Percentiles rank a stretch among this genome's conserved stretches.
These are phyloP conservation scores for Charadrius vociferus DNA, from an alignment of 2,113 vertebrate species.

Conservation along the genomic window DNA sequence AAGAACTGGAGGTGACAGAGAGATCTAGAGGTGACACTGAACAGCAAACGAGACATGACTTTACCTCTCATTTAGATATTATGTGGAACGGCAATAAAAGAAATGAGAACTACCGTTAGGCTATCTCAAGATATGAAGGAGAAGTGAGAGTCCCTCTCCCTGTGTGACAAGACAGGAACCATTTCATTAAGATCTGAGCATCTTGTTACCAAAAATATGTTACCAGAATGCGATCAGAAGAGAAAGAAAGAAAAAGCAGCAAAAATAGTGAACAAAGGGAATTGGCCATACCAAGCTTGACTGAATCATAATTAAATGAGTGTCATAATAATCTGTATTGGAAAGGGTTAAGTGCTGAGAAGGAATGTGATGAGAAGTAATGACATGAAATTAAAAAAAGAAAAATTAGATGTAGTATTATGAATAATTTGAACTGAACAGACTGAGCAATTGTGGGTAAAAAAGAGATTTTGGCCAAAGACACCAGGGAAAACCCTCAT, in stretches of 20 bases:
- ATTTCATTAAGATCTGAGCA: constrained; percentile 3
- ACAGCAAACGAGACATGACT: neutral
- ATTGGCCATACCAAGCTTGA: neutral
- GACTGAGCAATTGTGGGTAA: constrained; percentile 36
- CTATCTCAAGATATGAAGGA: neutral
- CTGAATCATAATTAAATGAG: neutral
- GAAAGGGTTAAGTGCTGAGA: constrained; percentile 26
- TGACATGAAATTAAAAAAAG: constrained; percentile 29
- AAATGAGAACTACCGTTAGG: constrained; percentile 3
- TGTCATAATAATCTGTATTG: neutral
- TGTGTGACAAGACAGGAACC: neutral
- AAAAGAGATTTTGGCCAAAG: constrained; percentile 30
- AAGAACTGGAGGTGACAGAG: neutral
- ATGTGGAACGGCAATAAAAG: neutral
- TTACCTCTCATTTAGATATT: neutral
- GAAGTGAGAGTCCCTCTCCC: neutral
- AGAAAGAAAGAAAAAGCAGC: neutral
- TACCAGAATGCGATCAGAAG: neutral
- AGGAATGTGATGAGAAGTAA: constrained; percentile 10
- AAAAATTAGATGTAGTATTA: constrained; percentile 26
- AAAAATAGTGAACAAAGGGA: neutral
- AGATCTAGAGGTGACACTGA: neutral
- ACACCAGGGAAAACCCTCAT: constrained; percentile 55
- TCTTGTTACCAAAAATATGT: neutral
- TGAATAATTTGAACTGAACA: constrained; percentile 55